Conservation (phyloP, 2,113 vertebrate genomes). For the Cisticola juncidis region DNA sequence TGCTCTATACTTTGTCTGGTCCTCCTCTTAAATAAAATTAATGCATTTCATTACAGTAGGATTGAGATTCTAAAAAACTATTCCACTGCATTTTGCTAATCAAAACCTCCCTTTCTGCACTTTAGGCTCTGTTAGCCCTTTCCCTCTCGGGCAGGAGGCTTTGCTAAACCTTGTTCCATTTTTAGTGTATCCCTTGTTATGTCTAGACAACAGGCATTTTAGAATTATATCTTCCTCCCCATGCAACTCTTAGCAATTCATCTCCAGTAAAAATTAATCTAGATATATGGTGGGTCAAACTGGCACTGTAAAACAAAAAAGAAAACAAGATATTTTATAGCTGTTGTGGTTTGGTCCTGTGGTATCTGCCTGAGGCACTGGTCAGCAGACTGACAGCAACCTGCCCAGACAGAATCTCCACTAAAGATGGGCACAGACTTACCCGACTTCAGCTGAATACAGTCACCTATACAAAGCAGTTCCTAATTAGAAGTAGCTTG, state of each 20-base stretch:
- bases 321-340: not conserved
- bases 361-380: not conserved
- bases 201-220: not conserved
- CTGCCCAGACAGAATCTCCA: not conserved
- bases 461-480: not conserved
- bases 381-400: not conserved
- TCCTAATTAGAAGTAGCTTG: not conserved
- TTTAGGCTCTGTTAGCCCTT: not conserved
- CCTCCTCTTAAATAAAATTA: not conserved
- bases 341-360: accelerated
- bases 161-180: not conserved
- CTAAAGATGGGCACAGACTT: not conserved
- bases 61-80: not conserved
- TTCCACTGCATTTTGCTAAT: not conserved
- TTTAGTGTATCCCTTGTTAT: not conserved
- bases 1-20: too few relatives aligned
- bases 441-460: not conserved
- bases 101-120: not conserved
- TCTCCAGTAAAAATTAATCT: not conserved
- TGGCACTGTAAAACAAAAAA: not conserved
- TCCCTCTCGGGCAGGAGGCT: not conserved
- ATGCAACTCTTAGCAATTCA: not conserved
- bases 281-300: not conserved
- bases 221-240: not conserved
- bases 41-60: not conserved